These are phyloP conservation scores for Coregonus sp. DNA, from an alignment of 2,797 vertebrate genomes.

Conservation along the genomic window DNA sequence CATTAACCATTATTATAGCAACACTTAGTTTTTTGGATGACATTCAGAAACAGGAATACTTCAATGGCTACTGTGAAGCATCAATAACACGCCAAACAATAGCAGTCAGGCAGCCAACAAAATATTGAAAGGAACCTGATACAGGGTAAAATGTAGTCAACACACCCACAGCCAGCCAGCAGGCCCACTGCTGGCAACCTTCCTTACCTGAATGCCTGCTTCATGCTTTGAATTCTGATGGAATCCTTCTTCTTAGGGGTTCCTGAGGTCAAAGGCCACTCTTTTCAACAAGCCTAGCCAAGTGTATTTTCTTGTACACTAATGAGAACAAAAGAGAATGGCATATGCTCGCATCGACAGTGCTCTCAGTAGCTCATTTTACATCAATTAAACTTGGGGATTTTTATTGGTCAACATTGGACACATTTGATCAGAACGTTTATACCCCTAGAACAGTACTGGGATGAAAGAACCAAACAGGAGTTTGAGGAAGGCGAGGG, in stretches of 20 bases:
- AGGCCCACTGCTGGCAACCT: background rate
- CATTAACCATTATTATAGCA: background rate
- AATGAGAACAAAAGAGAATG: background rate
- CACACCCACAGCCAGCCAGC: background rate
- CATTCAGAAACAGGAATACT: too few relatives aligned
- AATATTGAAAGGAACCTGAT: background rate
- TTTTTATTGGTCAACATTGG: slow-evolving; percentile 60
- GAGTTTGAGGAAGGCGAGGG: background rate
- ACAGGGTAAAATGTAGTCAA: background rate
- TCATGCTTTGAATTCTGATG: background rate
- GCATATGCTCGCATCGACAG: slow-evolving; percentile 3
- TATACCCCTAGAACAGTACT: slow-evolving; percentile 45
- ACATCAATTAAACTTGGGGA: slow-evolving; percentile 23
- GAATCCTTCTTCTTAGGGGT: background rate
- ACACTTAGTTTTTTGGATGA: too few relatives aligned
- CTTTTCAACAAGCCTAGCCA: background rate
- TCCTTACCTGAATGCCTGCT: slow-evolving; percentile 1
- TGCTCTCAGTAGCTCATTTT: slow-evolving; percentile 1
- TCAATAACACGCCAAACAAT: background rate
- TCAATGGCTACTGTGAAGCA: too few relatives aligned
- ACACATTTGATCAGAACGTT: slow-evolving; percentile 35
- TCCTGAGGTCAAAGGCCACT: background rate
- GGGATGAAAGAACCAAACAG: slow-evolving; percentile 8
- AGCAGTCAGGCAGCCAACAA: background rate
- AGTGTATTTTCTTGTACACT: background rate